phyloP scores from a whole-genome alignment of 2,113 vertebrate species.

The Aramus guarauna region DNA sequence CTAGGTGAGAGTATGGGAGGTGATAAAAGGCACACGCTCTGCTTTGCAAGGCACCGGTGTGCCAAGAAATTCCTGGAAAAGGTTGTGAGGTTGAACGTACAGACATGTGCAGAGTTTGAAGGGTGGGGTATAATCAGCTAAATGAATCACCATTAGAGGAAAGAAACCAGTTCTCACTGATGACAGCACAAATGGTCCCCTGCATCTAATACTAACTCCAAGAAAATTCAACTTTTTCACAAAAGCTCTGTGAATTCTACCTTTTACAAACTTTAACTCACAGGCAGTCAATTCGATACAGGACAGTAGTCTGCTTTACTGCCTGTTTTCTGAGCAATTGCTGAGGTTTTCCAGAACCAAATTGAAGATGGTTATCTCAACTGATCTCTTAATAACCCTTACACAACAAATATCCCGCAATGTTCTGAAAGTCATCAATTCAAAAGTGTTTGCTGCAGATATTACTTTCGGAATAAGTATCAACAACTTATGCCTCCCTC shows the following conservation, averaged over 20 bases:
- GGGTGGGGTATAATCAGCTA: not conserved
- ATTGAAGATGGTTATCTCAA: slow-evolving; percentile 19
- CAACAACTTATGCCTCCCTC: not conserved
- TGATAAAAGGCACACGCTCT: not conserved
- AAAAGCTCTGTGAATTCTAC: not conserved
- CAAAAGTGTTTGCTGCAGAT: not conserved
- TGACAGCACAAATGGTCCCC: not conserved
- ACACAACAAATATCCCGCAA: not conserved
- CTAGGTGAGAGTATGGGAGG: not conserved
- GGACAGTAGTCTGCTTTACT: not conserved
- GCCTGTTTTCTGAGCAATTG: not conserved
- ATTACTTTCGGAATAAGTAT: not conserved
- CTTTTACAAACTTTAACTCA: not conserved
- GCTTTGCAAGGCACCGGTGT: not conserved
- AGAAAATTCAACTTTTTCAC: not conserved
- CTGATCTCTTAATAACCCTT: not conserved
- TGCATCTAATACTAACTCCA: not conserved
- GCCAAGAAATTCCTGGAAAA: not conserved
- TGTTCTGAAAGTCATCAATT: not conserved
- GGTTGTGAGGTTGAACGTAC: not conserved
- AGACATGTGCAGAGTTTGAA: not conserved
- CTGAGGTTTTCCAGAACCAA: not conserved
- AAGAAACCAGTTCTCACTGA: not conserved
- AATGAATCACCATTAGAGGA: not conserved
- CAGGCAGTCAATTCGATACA: not conserved